Evolutionary conservation across 2,113 vertebrate species (phyloP).

Genomic region (Coptodon bakossiorum): DNA sequence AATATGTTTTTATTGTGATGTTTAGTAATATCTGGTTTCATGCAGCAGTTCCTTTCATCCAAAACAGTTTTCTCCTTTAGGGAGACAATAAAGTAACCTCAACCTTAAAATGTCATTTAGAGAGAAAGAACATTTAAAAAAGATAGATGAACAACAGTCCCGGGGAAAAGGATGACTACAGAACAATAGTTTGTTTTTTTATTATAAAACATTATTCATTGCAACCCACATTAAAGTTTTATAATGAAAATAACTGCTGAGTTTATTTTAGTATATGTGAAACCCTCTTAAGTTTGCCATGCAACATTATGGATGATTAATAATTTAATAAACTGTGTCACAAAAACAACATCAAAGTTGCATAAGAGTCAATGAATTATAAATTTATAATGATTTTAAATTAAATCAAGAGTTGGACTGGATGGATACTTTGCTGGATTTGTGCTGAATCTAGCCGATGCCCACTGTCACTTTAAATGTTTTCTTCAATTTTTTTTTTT

Average conservation of each 20-base stretch:
- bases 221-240: neutral
- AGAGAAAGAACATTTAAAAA: neutral
- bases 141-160: neutral
- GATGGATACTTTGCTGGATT: accelerated
- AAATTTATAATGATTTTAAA: accelerated
- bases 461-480: accelerated
- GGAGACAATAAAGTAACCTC: neutral
- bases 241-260: neutral
- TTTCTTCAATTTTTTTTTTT: neutral
- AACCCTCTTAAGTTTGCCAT: neutral
- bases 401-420: neutral
- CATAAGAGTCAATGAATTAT: neutral
- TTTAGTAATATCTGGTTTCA: neutral
- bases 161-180: neutral
- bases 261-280: neutral
- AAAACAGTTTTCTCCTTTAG: neutral
- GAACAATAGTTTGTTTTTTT: neutral
- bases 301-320: neutral
- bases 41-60: neutral
- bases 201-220: neutral
- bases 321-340: neutral
- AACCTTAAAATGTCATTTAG: neutral
- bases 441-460: no score
- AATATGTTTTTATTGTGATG: neutral
- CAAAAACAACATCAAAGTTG: neutral